phyloP scores from a whole-genome alignment of 2,888 invertebrate genomes.

The Choreutis nemorana region DNA sequence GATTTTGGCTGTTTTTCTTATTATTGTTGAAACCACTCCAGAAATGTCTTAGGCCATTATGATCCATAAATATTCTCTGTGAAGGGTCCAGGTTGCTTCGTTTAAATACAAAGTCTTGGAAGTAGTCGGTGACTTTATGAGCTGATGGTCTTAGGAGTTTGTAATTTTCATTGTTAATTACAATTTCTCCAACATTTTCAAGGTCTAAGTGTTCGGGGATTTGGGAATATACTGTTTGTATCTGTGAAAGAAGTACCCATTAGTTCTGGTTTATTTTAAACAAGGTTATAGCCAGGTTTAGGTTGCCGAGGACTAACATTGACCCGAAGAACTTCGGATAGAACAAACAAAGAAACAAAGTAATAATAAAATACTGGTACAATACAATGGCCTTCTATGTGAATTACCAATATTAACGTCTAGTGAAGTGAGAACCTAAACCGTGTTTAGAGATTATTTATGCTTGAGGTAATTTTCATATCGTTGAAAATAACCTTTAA shows the following conservation, averaged over 20 bases:
- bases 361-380: no score
- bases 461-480: no score
- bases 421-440: no score
- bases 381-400: no score
- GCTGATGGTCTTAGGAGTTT: constrained; percentile 29
- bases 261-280: no score
- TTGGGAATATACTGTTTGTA: constrained; percentile 12
- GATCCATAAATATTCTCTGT: constrained; percentile 28
- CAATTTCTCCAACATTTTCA: constrained; percentile 29
- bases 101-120: constrained; percentile 26
- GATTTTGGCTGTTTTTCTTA: constrained; percentile 7
- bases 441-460: no score
- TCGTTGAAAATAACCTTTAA: no score
- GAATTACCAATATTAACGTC: no score
- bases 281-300: no score
- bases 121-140: constrained; percentile 32
- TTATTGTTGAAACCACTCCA: constrained; percentile 27
- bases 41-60: constrained; percentile 35
- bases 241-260: constrained; percentile 12
- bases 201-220: constrained; percentile 32
- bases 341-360: no score
- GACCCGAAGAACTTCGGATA: no score
- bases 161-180: constrained; percentile 27
- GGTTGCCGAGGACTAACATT: no score
- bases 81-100: constrained; percentile 13